A percentile compares a stretch with the other conserved stretches of the same genome.
phyloP scores from a whole-genome alignment of 2,113 vertebrate genomes.

The Nanorana parkeri region DNA sequence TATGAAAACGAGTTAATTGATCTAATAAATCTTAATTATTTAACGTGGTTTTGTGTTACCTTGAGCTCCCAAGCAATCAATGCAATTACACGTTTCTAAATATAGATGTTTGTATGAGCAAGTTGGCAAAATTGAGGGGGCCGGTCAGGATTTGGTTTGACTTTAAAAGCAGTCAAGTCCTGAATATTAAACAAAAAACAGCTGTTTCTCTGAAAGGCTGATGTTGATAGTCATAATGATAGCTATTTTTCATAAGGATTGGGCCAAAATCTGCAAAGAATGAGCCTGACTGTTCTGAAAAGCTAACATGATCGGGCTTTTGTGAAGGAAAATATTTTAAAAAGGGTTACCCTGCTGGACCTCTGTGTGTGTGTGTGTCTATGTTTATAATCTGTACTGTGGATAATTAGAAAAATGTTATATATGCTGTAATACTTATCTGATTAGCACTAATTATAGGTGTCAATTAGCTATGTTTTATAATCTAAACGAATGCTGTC shows the following conservation, averaged over 20 bases:
- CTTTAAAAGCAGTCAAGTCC: constrained; percentile 75
- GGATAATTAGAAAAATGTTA: constrained; percentile 35
- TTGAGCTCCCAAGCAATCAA: constrained; percentile 62
- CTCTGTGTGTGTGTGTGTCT: neutral
- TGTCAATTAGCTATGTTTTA: constrained; percentile 13
- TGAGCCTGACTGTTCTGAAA: constrained; percentile 39
- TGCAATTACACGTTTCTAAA: constrained; percentile 75
- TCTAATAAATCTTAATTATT: constrained; percentile 56
- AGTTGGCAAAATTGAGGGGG: constrained; percentile 65
- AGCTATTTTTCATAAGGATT: constrained; percentile 49
- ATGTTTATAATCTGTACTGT: constrained; percentile 27
- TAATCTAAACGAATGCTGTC: constrained; percentile 1
- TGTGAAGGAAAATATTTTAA: constrained; percentile 38
- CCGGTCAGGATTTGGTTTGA: constrained; percentile 68
- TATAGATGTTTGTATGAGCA: constrained; percentile 75
- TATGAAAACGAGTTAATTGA: constrained; percentile 47
- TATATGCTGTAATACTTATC: neutral
- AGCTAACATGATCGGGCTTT: constrained; percentile 40
- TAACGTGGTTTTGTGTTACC: constrained; percentile 58
- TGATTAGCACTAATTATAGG: constrained; percentile 24
- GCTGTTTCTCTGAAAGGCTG: constrained; percentile 72
- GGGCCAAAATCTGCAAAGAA: constrained; percentile 49
- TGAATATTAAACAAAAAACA: constrained; percentile 78
- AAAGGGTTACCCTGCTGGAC: neutral
- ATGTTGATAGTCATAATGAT: constrained; percentile 46